A percentile compares a stretch with the other conserved stretches of the same genome.
Conservation (phyloP, 2,888 invertebrate genomes). For the Arctia plantaginis region DNA sequence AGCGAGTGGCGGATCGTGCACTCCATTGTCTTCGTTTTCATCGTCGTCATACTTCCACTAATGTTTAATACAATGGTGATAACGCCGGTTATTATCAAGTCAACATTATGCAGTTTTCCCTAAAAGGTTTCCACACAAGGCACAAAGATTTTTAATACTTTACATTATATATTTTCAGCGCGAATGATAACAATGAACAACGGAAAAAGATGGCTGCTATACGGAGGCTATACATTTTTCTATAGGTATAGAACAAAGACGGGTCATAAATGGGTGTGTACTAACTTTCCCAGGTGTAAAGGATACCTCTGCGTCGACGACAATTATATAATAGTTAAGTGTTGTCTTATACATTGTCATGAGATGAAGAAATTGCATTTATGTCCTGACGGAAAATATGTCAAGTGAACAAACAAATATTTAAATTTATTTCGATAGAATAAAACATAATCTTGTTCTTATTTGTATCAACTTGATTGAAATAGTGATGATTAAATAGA, state of each 20-base stretch:
- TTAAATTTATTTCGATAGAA: neutral
- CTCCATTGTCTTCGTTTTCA: too few species aligned
- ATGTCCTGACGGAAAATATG: conserved; percentile 57
- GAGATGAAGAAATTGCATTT: conserved; percentile 44
- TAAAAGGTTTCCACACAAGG: neutral
- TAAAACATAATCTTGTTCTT: neutral
- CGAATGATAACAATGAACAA: conserved; percentile 60
- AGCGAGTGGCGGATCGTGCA: too few species aligned
- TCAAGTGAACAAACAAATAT: conserved; percentile 16
- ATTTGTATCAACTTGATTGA: neutral
- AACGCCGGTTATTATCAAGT: neutral
- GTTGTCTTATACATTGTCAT: conserved; percentile 52
- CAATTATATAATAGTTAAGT: conserved; percentile 44
- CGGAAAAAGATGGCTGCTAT: conserved; percentile 59
- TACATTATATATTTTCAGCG: conserved; percentile 45
- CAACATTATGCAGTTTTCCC: neutral
- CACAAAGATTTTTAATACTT: neutral
- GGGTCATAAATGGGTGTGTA: conserved; percentile 71
- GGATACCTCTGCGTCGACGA: conserved; percentile 61
- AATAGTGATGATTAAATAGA: neutral
- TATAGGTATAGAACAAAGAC: conserved; percentile 58
- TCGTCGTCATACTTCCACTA: too few species aligned
- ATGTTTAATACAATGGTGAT: too few species aligned
- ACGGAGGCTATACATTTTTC: conserved; percentile 67
- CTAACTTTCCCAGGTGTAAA: conserved; percentile 68